phyloP scores from a whole-genome alignment of 1,140 invertebrate species.

The Dendrolimus kikuchii region DNA sequence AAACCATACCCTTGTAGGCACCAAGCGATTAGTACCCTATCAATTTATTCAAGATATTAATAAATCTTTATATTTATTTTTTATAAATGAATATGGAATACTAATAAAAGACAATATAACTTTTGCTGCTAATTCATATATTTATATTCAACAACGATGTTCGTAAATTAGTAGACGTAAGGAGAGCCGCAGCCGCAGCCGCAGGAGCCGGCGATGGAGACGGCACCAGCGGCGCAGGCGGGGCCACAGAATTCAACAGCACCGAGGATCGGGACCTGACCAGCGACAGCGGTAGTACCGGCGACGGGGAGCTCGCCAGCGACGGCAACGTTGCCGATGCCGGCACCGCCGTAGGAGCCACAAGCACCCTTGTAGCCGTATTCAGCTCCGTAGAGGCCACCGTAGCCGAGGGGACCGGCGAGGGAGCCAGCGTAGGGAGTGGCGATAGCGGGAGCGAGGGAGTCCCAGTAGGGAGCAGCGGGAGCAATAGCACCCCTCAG shows the following conservation, averaged over 20 bases:
- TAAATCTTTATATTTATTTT: too few species aligned
- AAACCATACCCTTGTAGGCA: too few species aligned
- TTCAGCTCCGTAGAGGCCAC: neutral
- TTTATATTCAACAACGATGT: too few species aligned
- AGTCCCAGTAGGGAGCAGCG: neutral
- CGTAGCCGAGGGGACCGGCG: neutral
- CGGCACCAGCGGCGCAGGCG: slow-evolving; percentile 5
- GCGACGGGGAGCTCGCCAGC: slow-evolving; percentile 35
- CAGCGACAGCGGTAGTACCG: slow-evolving; percentile 9
- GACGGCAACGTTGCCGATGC: slow-evolving; percentile 32
- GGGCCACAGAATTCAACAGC: slow-evolving; percentile 2
- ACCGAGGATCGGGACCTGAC: slow-evolving; percentile 9
- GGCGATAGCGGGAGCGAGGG: neutral
- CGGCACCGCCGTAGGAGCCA: slow-evolving; percentile 28
- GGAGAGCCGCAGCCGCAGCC: slow-evolving; percentile 5
- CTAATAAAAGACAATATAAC: too few species aligned
- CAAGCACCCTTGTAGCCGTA: neutral
- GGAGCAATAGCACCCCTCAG: neutral
- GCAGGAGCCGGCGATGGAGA: slow-evolving; percentile 6
- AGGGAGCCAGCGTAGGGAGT: neutral
- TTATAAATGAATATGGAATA: too few species aligned
- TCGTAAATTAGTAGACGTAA: neutral
- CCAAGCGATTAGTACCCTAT: too few species aligned
- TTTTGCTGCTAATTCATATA: too few species aligned
- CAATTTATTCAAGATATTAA: too few species aligned